These are phyloP conservation scores for Hypotaenidia okinawae DNA, from an alignment of 2,797 vertebrate genomes.

Conservation along the genomic window DNA sequence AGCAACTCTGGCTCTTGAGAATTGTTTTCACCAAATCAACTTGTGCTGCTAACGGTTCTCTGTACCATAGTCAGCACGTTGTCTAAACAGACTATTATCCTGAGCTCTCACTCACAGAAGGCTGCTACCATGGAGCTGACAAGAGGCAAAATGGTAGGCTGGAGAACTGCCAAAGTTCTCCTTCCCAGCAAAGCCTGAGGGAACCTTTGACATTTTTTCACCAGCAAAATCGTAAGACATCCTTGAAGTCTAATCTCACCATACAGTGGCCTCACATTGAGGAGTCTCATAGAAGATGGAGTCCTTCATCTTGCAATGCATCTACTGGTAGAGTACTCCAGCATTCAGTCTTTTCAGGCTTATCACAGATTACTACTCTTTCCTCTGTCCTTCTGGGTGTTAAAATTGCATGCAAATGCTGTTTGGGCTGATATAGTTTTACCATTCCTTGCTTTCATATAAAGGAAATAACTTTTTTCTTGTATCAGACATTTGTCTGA, in stretches of 20 bases:
- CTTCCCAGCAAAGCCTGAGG: conserved; percentile 53
- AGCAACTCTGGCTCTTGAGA: conserved; percentile 21
- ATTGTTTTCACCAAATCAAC: conserved; percentile 57
- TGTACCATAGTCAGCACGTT: conserved; percentile 61
- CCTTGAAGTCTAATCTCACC: conserved; percentile 12
- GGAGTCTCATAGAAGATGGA: conserved; percentile 46
- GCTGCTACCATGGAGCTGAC: conserved; percentile 68
- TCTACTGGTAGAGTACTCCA: not conserved
- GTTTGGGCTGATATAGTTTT: not conserved
- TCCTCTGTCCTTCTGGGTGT: not conserved
- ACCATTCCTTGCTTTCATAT: not conserved
- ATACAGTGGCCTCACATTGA: not conserved
- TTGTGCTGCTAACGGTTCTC: conserved; percentile 37
- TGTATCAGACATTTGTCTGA: not conserved
- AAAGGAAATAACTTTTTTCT: not conserved
- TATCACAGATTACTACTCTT: not conserved
- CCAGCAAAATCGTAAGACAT: conserved; percentile 11
- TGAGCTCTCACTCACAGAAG: not conserved
- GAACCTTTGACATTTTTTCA: conserved; percentile 63
- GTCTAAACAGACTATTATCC: conserved; percentile 69
- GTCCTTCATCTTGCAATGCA: not conserved
- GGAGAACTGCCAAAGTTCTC: conserved; percentile 66
- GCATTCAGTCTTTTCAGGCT: not conserved
- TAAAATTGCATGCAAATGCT: not conserved
- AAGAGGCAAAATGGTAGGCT: conserved; percentile 66